Evolutionary conservation across 1,140 invertebrate genomes (phyloP), one percentile per base, ranked within the genome.

Genomic region (Ladona fulva): DNA sequence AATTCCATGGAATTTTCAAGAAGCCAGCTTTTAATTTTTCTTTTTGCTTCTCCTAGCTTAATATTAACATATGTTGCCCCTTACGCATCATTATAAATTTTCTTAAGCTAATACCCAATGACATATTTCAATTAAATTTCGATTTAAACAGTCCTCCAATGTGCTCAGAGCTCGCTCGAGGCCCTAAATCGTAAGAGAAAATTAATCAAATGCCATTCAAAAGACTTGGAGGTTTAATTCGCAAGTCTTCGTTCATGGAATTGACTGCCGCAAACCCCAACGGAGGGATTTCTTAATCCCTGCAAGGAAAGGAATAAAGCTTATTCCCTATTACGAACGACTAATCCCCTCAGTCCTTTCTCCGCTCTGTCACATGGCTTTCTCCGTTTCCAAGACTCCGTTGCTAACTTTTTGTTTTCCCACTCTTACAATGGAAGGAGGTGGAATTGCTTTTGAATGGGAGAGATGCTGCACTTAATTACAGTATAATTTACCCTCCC

Each of bases 141-240:
- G n/a, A 12, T 66, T 12, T 66, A 66, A 66, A 66, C 52, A 16
- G 12, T 6, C n/a, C n/a, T 12, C 52, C 5, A 22, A 12, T 19
- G 14, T 5, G 14, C n/a, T 19, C 52, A 3, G 16, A 5, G 12
- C n/a, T 66, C 3, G 52, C 52, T 19, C 3, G 52, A 66, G 52
- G 52, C 1, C 52, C n/a, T 66, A 66, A 66, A 66, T 66, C 14
- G 52, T 12, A 66, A 22, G 52, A 22, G 52, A 66, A 66, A 66
- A 66, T 66, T 66, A 66, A 66, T 66, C 52, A 66, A 66, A 66
- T 66, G 52, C 52, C 52, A 66, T 66, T 66, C 52, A 66, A 66
- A 66, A 66, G 52, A 16, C 52, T 66, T 5, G 16, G 52, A 19
- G 52, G 16, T 16, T 22, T 66, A 66, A 66, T 66, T 66, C 52